These are phyloP conservation scores for Sisyra terminalis DNA, from an alignment of 2,888 invertebrate genomes.

Conservation along the genomic window DNA sequence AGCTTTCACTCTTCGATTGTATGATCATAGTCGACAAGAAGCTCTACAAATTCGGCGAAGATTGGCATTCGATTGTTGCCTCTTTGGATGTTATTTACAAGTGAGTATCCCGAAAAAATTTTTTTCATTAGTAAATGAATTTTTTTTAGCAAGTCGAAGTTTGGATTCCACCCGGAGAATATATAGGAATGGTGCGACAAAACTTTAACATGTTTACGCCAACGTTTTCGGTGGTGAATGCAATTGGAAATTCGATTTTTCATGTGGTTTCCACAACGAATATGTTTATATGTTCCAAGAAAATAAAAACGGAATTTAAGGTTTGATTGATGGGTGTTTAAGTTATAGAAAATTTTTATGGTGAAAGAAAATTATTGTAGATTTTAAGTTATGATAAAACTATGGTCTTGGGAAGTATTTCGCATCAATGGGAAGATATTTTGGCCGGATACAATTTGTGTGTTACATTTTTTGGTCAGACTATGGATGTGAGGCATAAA, in stretches of 20 bases:
- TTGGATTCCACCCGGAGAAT: conserved; percentile 51
- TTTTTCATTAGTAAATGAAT: background rate
- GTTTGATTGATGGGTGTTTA: conserved; percentile 18
- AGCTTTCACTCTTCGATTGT: conserved; percentile 60
- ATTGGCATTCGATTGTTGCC: conserved; percentile 48
- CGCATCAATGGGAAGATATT: conserved; percentile 53
- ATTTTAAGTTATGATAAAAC: conserved; percentile 39
- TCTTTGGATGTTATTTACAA: conserved; percentile 55
- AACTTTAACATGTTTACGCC: conserved; percentile 48
- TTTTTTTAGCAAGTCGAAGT: conserved; percentile 44
- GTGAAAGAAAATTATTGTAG: conserved; percentile 20
- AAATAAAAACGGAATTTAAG: conserved; percentile 44
- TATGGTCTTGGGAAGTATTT: conserved; percentile 46
- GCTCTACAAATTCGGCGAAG: conserved; percentile 57
- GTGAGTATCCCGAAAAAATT: conserved; percentile 20
- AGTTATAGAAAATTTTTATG: background rate
- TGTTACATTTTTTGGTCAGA: conserved; percentile 52
- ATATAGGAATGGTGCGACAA: conserved; percentile 53
- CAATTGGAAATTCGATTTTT: conserved; percentile 41
- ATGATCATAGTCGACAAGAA: conserved; percentile 71
- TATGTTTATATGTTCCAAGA: conserved; percentile 37
- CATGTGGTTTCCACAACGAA: conserved; percentile 56
- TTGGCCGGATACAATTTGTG: conserved; percentile 56
- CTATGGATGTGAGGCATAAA: conserved; percentile 58
- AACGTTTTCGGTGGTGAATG: conserved; percentile 50